These are phyloP conservation scores for Trogon melanurus DNA, from an alignment of 2,113 vertebrate species.

Conservation along the genomic window DNA sequence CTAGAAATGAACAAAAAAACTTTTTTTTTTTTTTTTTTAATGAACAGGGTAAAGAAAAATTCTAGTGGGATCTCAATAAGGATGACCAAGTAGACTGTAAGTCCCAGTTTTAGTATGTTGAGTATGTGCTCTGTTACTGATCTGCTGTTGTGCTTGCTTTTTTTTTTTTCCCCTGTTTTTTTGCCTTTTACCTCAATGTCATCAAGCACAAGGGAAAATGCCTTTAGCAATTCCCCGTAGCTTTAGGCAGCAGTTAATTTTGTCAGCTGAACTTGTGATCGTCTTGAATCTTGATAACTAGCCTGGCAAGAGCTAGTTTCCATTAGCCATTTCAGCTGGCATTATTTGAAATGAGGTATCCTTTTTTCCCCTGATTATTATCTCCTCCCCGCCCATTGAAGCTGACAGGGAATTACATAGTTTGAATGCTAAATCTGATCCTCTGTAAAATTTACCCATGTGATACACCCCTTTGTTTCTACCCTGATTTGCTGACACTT, in stretches of 20 bases:
- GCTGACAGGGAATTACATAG: rapidly evolving
- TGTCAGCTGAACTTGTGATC: not conserved
- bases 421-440: not conserved
- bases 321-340: not conserved
- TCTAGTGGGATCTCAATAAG: not conserved
- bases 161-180: rapidly evolving
- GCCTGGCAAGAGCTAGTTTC: not conserved
- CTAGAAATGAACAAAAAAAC: not conserved
- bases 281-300: not conserved
- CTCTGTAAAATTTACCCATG: rapidly evolving
- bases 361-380: rapidly evolving
- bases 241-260: not conserved
- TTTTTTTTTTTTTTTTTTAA: too few relatives aligned
- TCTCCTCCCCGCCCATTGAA: not conserved
- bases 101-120: not conserved
- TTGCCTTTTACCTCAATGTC: not conserved
- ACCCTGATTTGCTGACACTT: not conserved
- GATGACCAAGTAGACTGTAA: not conserved
- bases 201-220: not conserved
- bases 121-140: not conserved
- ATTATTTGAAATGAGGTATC: not conserved
- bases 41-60: not conserved
- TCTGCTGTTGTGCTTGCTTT: not conserved
- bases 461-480: not conserved
- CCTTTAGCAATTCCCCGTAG: not conserved